Conservation (phyloP, 2,888 invertebrate species). For the Pristionchus arcanus region DNA sequence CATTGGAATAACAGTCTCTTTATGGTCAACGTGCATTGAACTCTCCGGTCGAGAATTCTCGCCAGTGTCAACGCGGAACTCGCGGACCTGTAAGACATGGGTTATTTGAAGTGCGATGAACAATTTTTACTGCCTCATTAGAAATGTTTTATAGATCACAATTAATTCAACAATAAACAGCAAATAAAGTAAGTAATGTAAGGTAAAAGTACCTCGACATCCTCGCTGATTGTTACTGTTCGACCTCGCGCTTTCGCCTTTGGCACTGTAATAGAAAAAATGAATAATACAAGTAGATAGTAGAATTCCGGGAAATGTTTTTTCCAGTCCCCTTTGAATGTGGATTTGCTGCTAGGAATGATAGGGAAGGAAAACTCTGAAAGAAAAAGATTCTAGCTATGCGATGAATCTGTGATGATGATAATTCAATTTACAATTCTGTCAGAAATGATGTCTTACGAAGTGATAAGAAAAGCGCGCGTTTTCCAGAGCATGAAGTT, state of each 20-base stretch:
- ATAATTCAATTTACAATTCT: background rate
- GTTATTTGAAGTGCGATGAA: background rate
- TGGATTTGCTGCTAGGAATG: no score
- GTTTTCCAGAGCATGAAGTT: background rate
- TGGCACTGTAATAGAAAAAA: background rate
- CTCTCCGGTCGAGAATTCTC: conserved; percentile 19
- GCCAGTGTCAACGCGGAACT: conserved; percentile 27
- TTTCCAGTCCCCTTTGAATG: no score
- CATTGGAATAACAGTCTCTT: background rate
- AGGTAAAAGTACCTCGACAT: background rate
- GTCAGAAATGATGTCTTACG: background rate
- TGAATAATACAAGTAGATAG: no score
- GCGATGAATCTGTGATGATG: background rate
- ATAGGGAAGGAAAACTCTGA: no score
- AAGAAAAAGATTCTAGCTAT: no score
- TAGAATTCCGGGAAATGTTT: no score
- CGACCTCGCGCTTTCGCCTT: conserved; percentile 21
- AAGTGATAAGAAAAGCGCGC: conserved; percentile 24
- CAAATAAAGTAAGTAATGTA: no score
- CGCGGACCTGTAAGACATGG: background rate
- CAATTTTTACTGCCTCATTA: background rate
- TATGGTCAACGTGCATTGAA: background rate
- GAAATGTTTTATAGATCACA: no score
- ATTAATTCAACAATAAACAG: background rate
- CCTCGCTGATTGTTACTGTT: conserved; percentile 29